These are phyloP conservation scores for Fukomys damarensis DNA, from an alignment of 2,113 vertebrate genomes.

Conservation along the genomic window DNA sequence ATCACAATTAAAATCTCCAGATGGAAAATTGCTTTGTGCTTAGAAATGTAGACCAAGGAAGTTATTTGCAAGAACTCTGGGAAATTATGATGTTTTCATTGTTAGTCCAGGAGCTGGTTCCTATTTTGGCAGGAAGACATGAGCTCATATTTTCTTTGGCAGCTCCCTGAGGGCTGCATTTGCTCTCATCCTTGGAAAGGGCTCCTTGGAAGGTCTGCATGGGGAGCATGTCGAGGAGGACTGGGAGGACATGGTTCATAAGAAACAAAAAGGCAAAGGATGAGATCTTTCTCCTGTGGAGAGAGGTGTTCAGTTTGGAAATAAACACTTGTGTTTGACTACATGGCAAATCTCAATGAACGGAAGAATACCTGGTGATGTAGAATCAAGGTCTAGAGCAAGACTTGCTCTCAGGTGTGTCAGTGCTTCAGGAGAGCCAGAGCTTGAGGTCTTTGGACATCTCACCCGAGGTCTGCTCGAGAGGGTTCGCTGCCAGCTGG, in stretches of 20 bases:
- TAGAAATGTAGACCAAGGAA: slow-evolving; percentile 66
- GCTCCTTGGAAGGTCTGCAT: not conserved
- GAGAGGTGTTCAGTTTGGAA: not conserved
- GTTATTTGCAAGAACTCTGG: not conserved
- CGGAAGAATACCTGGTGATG: not conserved
- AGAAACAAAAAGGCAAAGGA: not conserved
- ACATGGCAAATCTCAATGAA: not conserved
- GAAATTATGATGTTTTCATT: not conserved
- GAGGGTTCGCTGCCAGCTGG: not conserved
- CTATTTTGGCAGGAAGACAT: slow-evolving; percentile 18
- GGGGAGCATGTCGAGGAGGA: not conserved
- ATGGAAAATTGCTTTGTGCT: slow-evolving; percentile 65
- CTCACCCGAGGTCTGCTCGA: not conserved
- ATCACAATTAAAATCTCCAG: slow-evolving; percentile 66
- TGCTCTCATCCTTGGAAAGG: not conserved
- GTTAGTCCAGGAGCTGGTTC: not conserved
- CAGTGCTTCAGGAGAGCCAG: not conserved
- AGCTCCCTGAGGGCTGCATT: not conserved
- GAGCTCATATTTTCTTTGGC: not conserved
- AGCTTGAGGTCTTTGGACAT: not conserved
- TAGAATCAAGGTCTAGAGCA: not conserved
- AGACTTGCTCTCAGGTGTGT: not conserved
- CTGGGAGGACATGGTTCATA: not conserved
- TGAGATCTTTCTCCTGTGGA: not conserved
- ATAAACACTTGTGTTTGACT: not conserved